Conservation (phyloP, 2,888 invertebrate genomes). For the Tethea ocularis region DNA sequence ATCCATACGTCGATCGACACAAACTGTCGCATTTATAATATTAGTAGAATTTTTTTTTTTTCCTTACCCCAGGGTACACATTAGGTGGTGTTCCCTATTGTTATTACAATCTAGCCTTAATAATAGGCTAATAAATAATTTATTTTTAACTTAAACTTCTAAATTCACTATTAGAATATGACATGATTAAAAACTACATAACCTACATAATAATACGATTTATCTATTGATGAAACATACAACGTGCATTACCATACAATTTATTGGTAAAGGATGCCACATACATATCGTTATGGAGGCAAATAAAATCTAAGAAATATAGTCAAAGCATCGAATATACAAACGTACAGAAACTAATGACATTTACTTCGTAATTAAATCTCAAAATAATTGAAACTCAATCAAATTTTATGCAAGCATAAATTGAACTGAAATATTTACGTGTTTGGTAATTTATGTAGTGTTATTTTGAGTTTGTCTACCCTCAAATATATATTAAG, state of each 20-base stretch:
- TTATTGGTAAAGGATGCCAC: background rate
- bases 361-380: background rate
- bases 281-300: background rate
- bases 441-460: conserved; percentile 10
- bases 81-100: too few species aligned
- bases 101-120: too few species aligned
- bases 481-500: conserved; percentile 21
- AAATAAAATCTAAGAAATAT: background rate
- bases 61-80: too few species aligned
- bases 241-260: background rate
- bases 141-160: too few species aligned
- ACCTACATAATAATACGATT: background rate
- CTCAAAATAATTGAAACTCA: background rate
- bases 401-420: background rate
- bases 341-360: background rate
- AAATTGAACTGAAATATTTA: background rate
- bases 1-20: too few species aligned
- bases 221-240: background rate
- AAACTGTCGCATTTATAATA: too few species aligned
- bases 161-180: background rate
- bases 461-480: conserved; percentile 27
- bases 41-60: too few species aligned
- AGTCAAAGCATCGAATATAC: background rate
- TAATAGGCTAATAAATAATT: too few species aligned
- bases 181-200: background rate